Evolutionary conservation across 2,113 vertebrate species (phyloP).

Genomic region (Ascaphus truei): DNA sequence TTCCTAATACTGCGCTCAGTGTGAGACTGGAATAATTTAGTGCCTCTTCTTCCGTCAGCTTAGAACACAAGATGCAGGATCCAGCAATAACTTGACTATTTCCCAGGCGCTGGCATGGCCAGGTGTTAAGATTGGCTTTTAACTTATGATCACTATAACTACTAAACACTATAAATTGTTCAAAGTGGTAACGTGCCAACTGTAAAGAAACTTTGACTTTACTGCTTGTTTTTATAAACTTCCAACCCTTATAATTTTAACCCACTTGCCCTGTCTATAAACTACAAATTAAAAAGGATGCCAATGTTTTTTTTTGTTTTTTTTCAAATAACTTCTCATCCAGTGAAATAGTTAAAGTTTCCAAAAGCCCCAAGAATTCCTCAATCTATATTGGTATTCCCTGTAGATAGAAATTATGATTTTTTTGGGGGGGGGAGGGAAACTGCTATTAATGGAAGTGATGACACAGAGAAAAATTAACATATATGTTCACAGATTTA

Average conservation of each 20-base stretch:
- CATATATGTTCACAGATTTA: neutral
- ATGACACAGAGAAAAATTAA: neutral
- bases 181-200: constrained; percentile 54
- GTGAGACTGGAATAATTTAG: constrained; percentile 56
- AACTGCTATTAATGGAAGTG: neutral
- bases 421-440: neutral
- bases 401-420: neutral
- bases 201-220: constrained; percentile 58
- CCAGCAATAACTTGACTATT: constrained; percentile 61
- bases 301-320: constrained; percentile 47
- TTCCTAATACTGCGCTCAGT: constrained; percentile 49
- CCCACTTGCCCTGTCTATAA: constrained; percentile 57
- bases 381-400: neutral
- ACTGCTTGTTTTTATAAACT: constrained; percentile 63
- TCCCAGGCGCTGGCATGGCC: constrained; percentile 61
- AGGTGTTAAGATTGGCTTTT: constrained; percentile 63
- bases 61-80: constrained; percentile 56
- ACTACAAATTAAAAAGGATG: constrained; percentile 53
- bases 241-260: constrained; percentile 59
- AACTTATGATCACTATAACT: constrained; percentile 47
- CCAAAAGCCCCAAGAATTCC: neutral
- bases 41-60: constrained; percentile 60
- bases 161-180: constrained; percentile 59
- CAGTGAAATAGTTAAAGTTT: too few relatives aligned
- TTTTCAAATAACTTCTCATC: too few relatives aligned